Base-by-base conservation (phyloP, 2,888 invertebrate genomes). In the Brachypterus glaber region DNA sequence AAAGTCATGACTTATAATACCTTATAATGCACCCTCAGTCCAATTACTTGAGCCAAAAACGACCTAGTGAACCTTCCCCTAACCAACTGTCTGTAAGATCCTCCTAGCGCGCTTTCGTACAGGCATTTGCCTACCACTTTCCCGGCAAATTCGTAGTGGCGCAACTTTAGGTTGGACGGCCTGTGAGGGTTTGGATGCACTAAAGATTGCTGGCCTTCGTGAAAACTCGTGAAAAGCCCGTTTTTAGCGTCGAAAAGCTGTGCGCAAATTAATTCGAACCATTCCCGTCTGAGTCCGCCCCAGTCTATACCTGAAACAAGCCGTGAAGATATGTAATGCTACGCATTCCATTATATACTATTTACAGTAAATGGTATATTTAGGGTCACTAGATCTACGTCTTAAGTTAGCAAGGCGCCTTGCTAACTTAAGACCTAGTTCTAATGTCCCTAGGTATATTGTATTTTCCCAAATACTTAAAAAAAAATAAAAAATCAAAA, bases 41-140 rank as follows among this genome's bases (percentile, higher is more conserved):
- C 95, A 56, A 93, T 93, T 47, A 95, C 77, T 71, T 92, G 92
- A 42, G 93, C 93, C 42, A 93, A 74, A 70, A 95, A 95, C 26
- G 91, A 90, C 39, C 93, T 72, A 26, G 91, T 85, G 60, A 93
- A 90, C 36, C 90, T 70, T 1, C 92, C 93, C 34, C 91, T 79
- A 44, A 95, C 91, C 44, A 91, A 70, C 65, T 92, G 92, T 0
- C 89, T 73, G 68, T 90, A 90, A 9, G 82, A 77, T 39, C 89
- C 87, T 21, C 93, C 92, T 35, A 92, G 73, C 3, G 92, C 86
- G 41, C 89, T 89, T 70, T 95, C 93, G 63, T 90, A 92, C 52
- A 95, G 70, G 64, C 93, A 92, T 70, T 95, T 95, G 43, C 92
- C 93, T 25, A 93, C 90, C 52, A 95, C 76, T 67, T 85, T 85